Percentiles rank a stretch among this genome's conserved stretches.
Evolutionary conservation across 2,113 vertebrate species (phyloP).

Genomic region (Scatophagus argus): DNA sequence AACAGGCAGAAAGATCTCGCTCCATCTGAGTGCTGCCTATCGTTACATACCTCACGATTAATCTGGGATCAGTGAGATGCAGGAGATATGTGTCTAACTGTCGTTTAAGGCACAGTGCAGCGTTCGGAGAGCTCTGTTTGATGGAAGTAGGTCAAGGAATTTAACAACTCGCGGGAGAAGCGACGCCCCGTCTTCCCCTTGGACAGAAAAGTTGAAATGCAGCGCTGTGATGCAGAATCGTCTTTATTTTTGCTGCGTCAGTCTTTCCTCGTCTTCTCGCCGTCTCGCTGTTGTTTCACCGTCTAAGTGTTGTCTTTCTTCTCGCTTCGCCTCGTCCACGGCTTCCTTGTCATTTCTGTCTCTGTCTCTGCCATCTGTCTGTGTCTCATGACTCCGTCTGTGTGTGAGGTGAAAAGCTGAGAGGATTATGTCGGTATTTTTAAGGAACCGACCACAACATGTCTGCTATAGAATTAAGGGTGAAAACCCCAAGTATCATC

Average conservation of each 20-base stretch:
- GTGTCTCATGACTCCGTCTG: constrained; percentile 22
- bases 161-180: constrained; percentile 33
- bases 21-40: not conserved
- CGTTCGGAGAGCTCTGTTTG: constrained; percentile 33
- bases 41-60: not conserved
- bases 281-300: not conserved
- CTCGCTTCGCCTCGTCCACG: not conserved
- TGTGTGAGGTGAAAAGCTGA: not conserved
- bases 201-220: constrained; percentile 18
- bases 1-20: not conserved
- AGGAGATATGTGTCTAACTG: constrained; percentile 7
- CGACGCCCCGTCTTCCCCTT: constrained; percentile 37
- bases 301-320: constrained; percentile 7
- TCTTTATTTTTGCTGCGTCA: constrained; percentile 29
- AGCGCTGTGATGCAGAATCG: constrained; percentile 8
- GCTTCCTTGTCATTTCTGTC: constrained; percentile 2
- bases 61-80: constrained; percentile 27
- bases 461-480: too few species aligned
- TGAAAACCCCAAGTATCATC: too few species aligned
- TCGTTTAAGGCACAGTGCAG: constrained; percentile 23
- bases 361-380: not conserved
- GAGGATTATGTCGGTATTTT: too few species aligned
- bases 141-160: constrained; percentile 66
- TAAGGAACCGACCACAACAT: too few species aligned
- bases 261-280: not conserved